Conservation (phyloP, 2,113 vertebrate genomes). For the Pardalotus punctatus region DNA sequence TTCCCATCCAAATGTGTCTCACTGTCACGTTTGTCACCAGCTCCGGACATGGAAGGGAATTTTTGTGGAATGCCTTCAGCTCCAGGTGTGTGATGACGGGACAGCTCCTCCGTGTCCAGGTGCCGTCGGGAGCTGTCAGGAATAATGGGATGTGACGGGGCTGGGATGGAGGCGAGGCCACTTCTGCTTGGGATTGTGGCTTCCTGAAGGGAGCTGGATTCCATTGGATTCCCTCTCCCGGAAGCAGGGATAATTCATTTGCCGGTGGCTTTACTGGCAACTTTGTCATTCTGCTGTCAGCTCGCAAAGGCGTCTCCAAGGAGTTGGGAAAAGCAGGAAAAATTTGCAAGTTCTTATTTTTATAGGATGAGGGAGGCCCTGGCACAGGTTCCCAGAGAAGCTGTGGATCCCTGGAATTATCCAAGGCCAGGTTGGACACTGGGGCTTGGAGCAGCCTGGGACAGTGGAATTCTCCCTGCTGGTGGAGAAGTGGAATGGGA, state of each 20-base stretch:
- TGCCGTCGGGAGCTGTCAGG: not conserved
- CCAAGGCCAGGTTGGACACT: no score
- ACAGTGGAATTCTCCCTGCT: not conserved
- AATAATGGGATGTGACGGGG: not conserved
- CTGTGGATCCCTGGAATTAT: not conserved
- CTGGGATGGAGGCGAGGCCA: not conserved
- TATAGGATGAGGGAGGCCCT: not conserved
- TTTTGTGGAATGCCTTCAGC: not conserved
- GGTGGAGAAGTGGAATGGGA: not conserved
- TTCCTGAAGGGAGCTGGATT: not conserved
- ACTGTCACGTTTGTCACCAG: rapidly evolving
- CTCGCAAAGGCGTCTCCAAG: not conserved
- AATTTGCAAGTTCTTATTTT: not conserved
- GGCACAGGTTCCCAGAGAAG: not conserved
- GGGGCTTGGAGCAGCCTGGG: not conserved
- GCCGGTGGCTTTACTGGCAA: not conserved
- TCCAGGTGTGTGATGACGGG: not conserved
- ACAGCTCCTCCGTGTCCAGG: rapidly evolving
- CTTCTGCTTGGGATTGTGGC: not conserved
- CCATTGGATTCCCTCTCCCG: not conserved
- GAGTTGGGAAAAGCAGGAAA: not conserved
- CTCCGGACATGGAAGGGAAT: not conserved
- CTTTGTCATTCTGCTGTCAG: not conserved
- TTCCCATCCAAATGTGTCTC: rapidly evolving
- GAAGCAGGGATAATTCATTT: not conserved